Evolutionary conservation across 2,113 vertebrate genomes (phyloP).

Genomic region (Callionymus lyra): DNA sequence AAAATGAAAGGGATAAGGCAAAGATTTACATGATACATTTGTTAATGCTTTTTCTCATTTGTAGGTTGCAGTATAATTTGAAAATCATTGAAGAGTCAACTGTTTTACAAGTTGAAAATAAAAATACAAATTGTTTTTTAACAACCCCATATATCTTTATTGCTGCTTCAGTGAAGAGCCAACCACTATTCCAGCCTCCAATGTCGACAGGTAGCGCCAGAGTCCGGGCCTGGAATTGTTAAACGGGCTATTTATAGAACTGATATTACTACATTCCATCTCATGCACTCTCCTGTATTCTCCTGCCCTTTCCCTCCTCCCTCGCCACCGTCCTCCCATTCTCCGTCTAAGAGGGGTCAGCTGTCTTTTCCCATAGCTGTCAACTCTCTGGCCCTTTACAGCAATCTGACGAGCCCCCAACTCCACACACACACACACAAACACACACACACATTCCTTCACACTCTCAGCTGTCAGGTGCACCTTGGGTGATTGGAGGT

Average conservation of each 20-base stretch:
- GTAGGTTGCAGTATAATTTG: too few relatives aligned
- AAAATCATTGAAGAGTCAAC: too few relatives aligned
- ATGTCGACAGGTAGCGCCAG: too few relatives aligned
- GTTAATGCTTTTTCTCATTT: too few relatives aligned
- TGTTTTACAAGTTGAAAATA: too few relatives aligned
- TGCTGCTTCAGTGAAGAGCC: too few relatives aligned
- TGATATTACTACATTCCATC: slow-evolving; percentile 14
- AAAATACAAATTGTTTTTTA: too few relatives aligned
- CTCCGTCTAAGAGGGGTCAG: slow-evolving; percentile 30
- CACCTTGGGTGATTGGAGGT: slow-evolving; percentile 20
- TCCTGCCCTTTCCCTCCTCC: slow-evolving; percentile 1
- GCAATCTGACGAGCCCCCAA: slow-evolving; percentile 18
- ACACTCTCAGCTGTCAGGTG: slow-evolving; percentile 17
- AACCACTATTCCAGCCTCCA: too few relatives aligned
- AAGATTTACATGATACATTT: too few relatives aligned
- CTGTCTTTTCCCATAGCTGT: slow-evolving; percentile 41
- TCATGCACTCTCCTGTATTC: slow-evolving; percentile 1
- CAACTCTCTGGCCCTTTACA: slow-evolving; percentile 33
- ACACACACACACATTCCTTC: slow-evolving; percentile 1
- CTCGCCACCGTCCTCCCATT: slow-evolving; percentile 7
- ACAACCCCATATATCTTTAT: too few relatives aligned
- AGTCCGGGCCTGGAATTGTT: too few relatives aligned
- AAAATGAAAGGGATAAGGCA: too few relatives aligned
- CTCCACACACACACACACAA: not conserved
- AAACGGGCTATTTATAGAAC: slow-evolving; percentile 9